Evolutionary conservation across 2,888 invertebrate species (phyloP).

Genomic region (Nomada ruficornis): DNA sequence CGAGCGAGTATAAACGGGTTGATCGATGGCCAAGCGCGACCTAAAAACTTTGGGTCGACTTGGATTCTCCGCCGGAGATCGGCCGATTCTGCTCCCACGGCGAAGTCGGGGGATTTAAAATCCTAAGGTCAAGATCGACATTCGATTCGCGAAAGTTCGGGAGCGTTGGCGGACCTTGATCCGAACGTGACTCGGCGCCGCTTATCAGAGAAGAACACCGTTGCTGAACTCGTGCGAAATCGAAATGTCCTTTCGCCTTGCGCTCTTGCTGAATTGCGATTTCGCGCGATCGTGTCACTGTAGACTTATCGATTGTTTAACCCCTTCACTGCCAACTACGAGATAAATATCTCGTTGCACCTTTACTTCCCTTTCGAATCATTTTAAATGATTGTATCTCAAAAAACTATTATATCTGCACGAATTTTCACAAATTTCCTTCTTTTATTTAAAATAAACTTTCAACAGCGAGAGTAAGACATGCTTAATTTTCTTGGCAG

Average conservation of each 20-base stretch:
- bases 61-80: neutral
- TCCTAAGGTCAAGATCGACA: slow-evolving; percentile 27
- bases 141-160: slow-evolving; percentile 39
- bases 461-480: no score
- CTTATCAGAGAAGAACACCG: slow-evolving; percentile 7
- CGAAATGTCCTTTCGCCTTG: slow-evolving; percentile 11
- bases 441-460: no score
- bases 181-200: slow-evolving; percentile 11
- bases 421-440: no score
- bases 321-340: no score
- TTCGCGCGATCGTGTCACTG: no score
- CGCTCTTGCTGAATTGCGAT: neutral
- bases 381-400: no score
- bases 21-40: neutral
- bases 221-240: neutral
- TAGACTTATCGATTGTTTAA: no score
- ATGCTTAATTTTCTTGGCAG: no score
- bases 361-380: no score
- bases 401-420: no score
- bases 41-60: neutral
- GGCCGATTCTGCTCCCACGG: neutral
- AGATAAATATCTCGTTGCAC: no score
- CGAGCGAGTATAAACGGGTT: no score
- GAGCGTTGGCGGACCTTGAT: slow-evolving; percentile 37
- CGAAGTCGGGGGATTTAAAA: slow-evolving; percentile 12